These are phyloP conservation scores for Pitta sordida DNA, from an alignment of 2,113 vertebrate species.

Conservation along the genomic window DNA sequence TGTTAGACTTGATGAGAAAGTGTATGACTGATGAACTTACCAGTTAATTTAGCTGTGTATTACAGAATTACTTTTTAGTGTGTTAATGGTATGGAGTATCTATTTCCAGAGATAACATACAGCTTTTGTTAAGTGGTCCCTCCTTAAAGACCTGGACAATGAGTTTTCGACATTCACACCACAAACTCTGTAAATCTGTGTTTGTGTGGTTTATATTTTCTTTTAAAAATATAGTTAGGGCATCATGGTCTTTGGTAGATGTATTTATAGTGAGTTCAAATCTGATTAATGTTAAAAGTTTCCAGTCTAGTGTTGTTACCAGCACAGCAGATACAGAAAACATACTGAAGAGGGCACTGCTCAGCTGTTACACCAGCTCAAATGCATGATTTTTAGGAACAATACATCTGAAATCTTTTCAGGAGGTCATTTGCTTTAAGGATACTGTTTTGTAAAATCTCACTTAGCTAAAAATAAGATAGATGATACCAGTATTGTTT, in stretches of 20 bases:
- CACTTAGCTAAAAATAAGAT: background rate
- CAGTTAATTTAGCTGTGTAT: background rate
- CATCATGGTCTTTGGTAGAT: background rate
- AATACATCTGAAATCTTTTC: background rate
- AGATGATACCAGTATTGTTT: background rate
- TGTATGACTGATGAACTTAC: background rate
- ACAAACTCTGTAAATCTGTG: background rate
- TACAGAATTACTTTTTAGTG: background rate
- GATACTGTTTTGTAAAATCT: background rate
- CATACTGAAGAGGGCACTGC: slow-evolving; percentile 14
- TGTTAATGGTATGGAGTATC: background rate
- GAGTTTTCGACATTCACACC: background rate
- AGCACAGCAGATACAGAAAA: background rate
- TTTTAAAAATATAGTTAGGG: background rate
- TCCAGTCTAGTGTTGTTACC: background rate
- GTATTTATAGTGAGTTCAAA: background rate
- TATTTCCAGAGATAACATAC: background rate
- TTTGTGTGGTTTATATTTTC: background rate
- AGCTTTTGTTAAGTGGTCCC: background rate
- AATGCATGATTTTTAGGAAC: background rate
- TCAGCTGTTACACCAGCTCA: background rate
- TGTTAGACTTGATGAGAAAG: background rate
- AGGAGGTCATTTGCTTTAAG: background rate
- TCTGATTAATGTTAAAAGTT: background rate
- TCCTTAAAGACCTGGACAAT: background rate